Evolutionary conservation across 2,797 vertebrate genomes (phyloP).

Genomic region (Takifugu rubripes): DNA sequence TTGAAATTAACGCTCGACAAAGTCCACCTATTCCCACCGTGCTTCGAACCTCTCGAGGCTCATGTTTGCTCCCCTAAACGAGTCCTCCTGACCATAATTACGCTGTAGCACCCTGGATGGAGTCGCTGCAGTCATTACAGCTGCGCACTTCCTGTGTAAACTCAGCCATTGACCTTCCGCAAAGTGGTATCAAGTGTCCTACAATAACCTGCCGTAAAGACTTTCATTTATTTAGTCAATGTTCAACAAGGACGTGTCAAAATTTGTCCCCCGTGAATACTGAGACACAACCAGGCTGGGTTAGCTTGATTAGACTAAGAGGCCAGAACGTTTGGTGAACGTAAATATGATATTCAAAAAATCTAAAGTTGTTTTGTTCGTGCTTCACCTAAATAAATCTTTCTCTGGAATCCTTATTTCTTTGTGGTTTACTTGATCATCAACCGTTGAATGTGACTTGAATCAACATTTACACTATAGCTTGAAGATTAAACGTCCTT

Average conservation of each 20-base stretch:
- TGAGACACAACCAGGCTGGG: conserved; percentile 28
- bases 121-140: conserved; percentile 42
- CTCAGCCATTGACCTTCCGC: conserved; percentile 62
- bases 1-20: not conserved
- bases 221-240: conserved; percentile 58
- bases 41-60: conserved; percentile 34
- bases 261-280: conserved; percentile 12
- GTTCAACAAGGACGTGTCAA: conserved; percentile 40
- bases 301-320: conserved; percentile 25
- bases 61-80: conserved; percentile 63
- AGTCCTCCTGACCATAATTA: conserved; percentile 51
- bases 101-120: conserved; percentile 34
- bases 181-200: conserved; percentile 63
- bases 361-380: not conserved
- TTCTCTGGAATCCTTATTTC: not conserved
- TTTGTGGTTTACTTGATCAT: conserved; percentile 20
- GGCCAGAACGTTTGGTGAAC: not conserved
- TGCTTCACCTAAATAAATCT: too few species aligned
- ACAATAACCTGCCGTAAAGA: conserved; percentile 65
- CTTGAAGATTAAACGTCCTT: conserved; percentile 6
- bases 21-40: conserved; percentile 28
- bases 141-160: conserved; percentile 54
- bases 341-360: not conserved
- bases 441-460: conserved; percentile 9
- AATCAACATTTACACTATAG: not conserved